Base-by-base conservation (phyloP, 1,140 invertebrate species). In the Archivesica marissinica region DNA sequence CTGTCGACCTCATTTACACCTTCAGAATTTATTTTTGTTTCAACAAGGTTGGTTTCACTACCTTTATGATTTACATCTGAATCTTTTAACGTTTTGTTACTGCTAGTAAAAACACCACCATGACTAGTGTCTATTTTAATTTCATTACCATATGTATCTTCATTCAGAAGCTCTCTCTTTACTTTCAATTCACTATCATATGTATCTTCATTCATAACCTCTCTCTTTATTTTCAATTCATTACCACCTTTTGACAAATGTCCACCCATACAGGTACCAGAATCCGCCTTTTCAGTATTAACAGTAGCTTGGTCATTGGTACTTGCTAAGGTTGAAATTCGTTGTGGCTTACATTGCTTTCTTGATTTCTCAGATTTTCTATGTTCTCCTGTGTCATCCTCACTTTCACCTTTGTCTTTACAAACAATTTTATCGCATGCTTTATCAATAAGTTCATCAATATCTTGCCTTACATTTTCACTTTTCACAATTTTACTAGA, bases 301-400 rank as follows among this genome's bases (percentile, higher is more conserved):
- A n/a, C 38, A 56, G 7, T 33, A 64, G 9, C 30, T 39, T 33
- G 4, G 6, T 25, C 17, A 44, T 33, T 15, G 3, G 44, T n/a
- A 70, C 33, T 52, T n/a, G 17, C 38, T 52, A 25, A 30, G 35
- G 41, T 20, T 7, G 39, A 23, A 61, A 83, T 61, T 74, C 68
- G 41, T 23, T 41, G 23, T 72, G 79, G 79, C 15, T 59, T 70
- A 35, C 28, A 70, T 28, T 82, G 79, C 56, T 83, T 83, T 44
- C 68, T 56, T 25, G 41, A 52, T 50, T 74, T 74, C 25, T 83
- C 80, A 17, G 52, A 47, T 61, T 74, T 74, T 47, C 4, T 7
- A 2, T 30, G n/a, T 30, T 15, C 54, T 59, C 33, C 54, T 59
- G n/a, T 20, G 13, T 23, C n/a, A 6, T 50, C 70, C 7, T 50